Evolutionary conservation across 1,140 invertebrate species (phyloP).

Genomic region (Lysiphlebus fabarum): DNA sequence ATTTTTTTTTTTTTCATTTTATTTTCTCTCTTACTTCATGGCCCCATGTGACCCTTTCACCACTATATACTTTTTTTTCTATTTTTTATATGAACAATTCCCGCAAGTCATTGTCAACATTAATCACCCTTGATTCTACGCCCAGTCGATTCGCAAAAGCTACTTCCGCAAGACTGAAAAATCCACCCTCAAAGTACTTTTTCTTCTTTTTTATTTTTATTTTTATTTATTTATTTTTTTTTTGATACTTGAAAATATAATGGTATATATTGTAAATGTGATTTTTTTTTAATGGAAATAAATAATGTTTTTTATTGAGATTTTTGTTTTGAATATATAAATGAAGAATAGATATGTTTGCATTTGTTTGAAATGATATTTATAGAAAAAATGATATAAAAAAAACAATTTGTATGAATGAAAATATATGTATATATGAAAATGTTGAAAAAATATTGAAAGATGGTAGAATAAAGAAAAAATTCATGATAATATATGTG

Average conservation of each 20-base stretch:
- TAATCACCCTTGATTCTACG: conserved; percentile 27
- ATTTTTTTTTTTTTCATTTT: not conserved
- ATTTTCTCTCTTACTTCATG: conserved; percentile 7
- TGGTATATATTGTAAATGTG: too few species aligned
- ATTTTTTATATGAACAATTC: too few species aligned
- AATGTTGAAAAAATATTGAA: not conserved
- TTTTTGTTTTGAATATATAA: too few species aligned
- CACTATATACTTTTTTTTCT: not conserved
- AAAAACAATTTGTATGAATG: too few species aligned
- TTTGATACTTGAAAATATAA: too few species aligned
- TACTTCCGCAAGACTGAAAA: conserved; percentile 12
- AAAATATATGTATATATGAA: not conserved
- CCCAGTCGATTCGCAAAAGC: conserved; percentile 11
- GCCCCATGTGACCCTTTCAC: conserved; percentile 11
- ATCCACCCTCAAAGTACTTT: not conserved
- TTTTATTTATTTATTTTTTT: too few species aligned
- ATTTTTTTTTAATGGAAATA: too few species aligned
- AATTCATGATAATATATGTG: conserved; percentile 5
- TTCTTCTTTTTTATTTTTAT: not conserved
- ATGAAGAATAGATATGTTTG: too few species aligned
- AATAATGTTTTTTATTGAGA: too few species aligned
- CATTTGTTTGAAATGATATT: too few species aligned
- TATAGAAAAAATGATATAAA: too few species aligned
- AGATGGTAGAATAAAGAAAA: not conserved
- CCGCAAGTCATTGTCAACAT: conserved; percentile 28